Percentiles rank a stretch among this genome's conserved stretches.
Conservation (phyloP, 1,140 invertebrate genomes). For the Drosophila ironensis region DNA sequence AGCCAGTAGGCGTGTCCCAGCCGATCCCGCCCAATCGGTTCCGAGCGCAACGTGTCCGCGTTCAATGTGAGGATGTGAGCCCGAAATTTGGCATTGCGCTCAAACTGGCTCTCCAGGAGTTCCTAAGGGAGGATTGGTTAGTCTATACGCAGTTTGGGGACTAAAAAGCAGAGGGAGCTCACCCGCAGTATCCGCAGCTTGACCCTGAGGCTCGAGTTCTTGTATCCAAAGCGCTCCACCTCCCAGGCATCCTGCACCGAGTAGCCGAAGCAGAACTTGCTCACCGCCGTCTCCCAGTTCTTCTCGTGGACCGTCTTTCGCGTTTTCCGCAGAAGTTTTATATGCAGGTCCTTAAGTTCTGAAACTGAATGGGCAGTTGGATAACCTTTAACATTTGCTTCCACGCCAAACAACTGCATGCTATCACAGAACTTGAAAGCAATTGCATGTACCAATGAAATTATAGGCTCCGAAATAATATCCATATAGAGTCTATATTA, state of each 20-base stretch:
- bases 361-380: slow-evolving; percentile 85
- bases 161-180: background rate
- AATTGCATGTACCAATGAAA: too few relatives aligned
- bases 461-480: too few relatives aligned
- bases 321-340: slow-evolving; percentile 93
- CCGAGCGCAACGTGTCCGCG: slow-evolving; percentile 90
- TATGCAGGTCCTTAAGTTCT: slow-evolving; percentile 91
- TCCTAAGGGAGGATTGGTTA: slow-evolving; percentile 86
- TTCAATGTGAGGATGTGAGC: slow-evolving; percentile 92
- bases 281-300: slow-evolving; percentile 94
- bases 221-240: slow-evolving; percentile 97
- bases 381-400: background rate
- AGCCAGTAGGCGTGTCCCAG: slow-evolving; percentile 96
- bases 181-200: slow-evolving; percentile 95
- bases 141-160: too few relatives aligned
- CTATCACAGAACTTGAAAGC: too few relatives aligned
- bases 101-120: slow-evolving; percentile 96
- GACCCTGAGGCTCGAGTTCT: slow-evolving; percentile 92
- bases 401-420: too few relatives aligned
- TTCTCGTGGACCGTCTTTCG: slow-evolving; percentile 92
- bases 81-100: slow-evolving; percentile 96
- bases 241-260: slow-evolving; percentile 96
- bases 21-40: slow-evolving; percentile 95
- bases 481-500: too few relatives aligned
- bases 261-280: slow-evolving; percentile 95